Base-by-base conservation (phyloP, 2,113 vertebrate genomes). In the Malurus cyaneus region DNA sequence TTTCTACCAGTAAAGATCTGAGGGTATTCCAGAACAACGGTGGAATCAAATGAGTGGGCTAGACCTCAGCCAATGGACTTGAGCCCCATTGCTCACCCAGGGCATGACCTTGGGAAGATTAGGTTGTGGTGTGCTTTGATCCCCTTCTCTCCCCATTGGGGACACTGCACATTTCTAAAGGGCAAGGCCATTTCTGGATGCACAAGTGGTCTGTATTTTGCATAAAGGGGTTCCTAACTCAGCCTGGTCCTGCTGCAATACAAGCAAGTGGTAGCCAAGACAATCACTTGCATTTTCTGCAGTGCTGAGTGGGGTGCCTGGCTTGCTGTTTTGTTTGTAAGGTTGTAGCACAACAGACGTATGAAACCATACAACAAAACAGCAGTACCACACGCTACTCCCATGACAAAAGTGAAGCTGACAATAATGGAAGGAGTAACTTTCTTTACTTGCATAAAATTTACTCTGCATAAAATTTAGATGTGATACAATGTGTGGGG, bases 321-420 rank as follows among this genome's bases (percentile, higher is more conserved):
- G 65, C 54, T 56, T 18, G 24, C 53, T n/a, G 3, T 29, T 29
- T 65, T 44, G 46, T 59, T 71, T 72, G 41, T n/a, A 18, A 3
- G 28, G 21, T 6, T 53, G 24, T 7, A 53, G 25, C 31, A 44
- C 32, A 80, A 49, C 1, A 18, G 25, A 39, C 0, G 2, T 1
- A 15, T 3, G 28, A 86, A 88, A 61, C 1, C 0, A 0, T 6
- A 39, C 36, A 83, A 39, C 17, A 20, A 36, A 53, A 32, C 3
- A 59, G 20, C 5, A 24, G 6, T 29, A 29, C 49, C 26, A 20
- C 14, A 10, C 13, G 24, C 29, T 52, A 18, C 3, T 42, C 18
- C 13, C 28, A 12, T 28, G 36, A 44, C 7, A 69, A 53, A 85
- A 76, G 16, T 7, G 26, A 80, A 15, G 28, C 31, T 69, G 36